Conservation (phyloP, 1,140 invertebrate species). For the Micrasema longulum region DNA sequence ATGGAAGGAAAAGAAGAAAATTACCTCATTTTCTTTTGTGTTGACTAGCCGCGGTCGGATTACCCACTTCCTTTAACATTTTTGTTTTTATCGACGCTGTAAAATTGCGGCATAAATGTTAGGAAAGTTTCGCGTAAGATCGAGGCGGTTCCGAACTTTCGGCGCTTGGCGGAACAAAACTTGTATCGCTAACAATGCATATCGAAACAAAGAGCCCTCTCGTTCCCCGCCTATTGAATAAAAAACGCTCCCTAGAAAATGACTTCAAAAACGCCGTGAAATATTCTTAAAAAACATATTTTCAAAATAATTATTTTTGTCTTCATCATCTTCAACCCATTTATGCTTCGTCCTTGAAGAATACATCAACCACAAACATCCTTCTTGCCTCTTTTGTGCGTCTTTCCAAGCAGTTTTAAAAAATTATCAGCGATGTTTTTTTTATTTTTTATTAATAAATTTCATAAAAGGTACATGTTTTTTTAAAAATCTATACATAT, state of each 20-base stretch:
- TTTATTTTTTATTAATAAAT: no score
- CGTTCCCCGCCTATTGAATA: neutral
- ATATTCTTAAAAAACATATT: no score
- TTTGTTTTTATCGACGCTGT: slow-evolving; percentile 55
- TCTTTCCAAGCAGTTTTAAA: no score
- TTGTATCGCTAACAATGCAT: slow-evolving; percentile 50
- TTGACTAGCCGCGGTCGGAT: slow-evolving; percentile 37
- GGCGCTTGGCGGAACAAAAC: slow-evolving; percentile 37
- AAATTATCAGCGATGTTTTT: no score
- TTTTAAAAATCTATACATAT: no score
- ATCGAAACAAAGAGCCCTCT: slow-evolving; percentile 28
- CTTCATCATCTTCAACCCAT: no score
- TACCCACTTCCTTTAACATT: slow-evolving; percentile 45
- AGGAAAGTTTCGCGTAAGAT: slow-evolving; percentile 34
- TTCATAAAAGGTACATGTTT: no score
- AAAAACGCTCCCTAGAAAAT: neutral
- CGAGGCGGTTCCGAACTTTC: slow-evolving; percentile 39
- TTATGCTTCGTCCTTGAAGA: no score
- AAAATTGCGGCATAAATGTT: slow-evolving; percentile 52
- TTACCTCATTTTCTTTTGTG: slow-evolving; percentile 54
- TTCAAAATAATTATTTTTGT: no score
- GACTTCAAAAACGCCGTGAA: no score
- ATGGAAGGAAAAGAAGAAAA: slow-evolving; percentile 54
- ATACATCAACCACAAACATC: no score
- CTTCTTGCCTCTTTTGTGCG: no score